Conservation (phyloP, 2,888 invertebrate species). For the Flabesymbios commensalis region DNA sequence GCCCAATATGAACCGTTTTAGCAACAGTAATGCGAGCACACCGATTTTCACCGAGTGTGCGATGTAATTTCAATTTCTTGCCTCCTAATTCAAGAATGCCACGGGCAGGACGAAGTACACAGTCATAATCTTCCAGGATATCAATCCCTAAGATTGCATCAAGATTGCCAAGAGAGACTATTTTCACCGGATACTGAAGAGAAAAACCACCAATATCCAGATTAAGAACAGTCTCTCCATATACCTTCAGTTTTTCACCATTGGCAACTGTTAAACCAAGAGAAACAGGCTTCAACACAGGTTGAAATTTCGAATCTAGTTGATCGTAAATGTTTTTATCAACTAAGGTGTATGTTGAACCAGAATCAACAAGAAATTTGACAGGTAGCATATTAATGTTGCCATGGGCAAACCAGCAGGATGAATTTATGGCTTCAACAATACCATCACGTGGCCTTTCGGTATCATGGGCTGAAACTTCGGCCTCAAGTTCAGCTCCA, state of each 20-base stretch:
- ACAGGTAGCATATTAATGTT: not conserved
- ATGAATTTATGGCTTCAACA: not conserved
- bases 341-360: not conserved
- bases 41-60: not conserved
- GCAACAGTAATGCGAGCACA: not conserved
- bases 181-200: not conserved
- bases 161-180: not conserved
- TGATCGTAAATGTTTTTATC: not conserved
- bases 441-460: not conserved
- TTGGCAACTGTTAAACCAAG: not conserved
- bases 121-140: not conserved
- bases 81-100: not conserved
- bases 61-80: not conserved
- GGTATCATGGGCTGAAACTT: not conserved
- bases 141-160: not conserved
- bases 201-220: not conserved
- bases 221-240: not conserved
- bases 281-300: not conserved
- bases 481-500: conserved; percentile 1
- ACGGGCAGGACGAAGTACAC: not conserved
- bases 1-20: not conserved
- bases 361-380: not conserved
- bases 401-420: not conserved
- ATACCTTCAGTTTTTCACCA: not conserved
- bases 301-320: not conserved